Evolutionary conservation across 1,140 invertebrate species (phyloP), one percentile per base, ranked within the genome.

Genomic region (Thalassaphorura encarpata): DNA sequence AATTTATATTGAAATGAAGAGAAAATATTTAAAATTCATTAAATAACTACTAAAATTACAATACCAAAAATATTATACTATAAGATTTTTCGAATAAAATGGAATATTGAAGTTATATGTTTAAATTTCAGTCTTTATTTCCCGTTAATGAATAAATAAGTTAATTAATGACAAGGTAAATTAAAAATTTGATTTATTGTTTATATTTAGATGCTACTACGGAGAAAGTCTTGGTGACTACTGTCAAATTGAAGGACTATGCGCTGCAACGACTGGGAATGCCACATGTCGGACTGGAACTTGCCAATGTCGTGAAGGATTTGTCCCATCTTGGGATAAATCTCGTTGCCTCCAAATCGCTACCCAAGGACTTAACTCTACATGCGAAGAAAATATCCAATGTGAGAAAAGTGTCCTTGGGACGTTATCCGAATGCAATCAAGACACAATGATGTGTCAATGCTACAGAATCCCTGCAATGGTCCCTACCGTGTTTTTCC

Each of bases 171-270:
- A n/a, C 33, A n/a, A 11, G n/a, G n/a, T 11, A n/a, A 36, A 11
- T 11, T 36, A n/a, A 36, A 36, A 11, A 41, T n/a, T 4, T 52
- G 23, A 39, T 45, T 24, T 13, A 27, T 8, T 33, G 24, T 11
- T 29, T 29, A 39, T 36, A 47, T 51, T n/a, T 48, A 65, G 63
- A 36, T 62, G 60, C 21, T 58, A 58, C 26, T 62, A 62, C 26
- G 60, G 60, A 5, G 60, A 62, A 52, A 31, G 39, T 15, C 24
- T 62, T 21, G 63, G 63, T 13, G 63, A 65, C n/a, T 62, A 47
- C 40, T 65, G 63, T 56, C 63, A 62, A 58, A 65, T 65, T 29
- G 63, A 65, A 19, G 63, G 63, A 21, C 52, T 65, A 1, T 65
- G 63, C 40, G 33, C 23, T 16, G 58, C 56, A 5, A 65, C 63